These are phyloP conservation scores for Spinibarbus caldwelli DNA, from an alignment of 2,797 vertebrate genomes.

Conservation along the genomic window DNA sequence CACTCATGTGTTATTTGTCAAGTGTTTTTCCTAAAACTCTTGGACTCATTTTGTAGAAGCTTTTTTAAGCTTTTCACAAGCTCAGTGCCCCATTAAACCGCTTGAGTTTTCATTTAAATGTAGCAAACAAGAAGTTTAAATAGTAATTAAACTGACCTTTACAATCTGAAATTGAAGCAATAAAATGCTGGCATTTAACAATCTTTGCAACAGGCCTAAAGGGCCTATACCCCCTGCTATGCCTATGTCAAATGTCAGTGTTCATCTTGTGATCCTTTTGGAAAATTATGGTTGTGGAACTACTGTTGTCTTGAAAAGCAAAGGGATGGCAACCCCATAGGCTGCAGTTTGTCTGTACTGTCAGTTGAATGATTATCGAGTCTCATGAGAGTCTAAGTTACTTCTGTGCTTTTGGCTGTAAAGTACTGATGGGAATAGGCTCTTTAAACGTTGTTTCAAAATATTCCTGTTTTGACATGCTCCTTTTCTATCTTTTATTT, in stretches of 20 bases:
- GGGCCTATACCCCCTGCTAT: not conserved
- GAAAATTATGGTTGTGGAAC: constrained; percentile 12
- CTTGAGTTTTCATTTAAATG: constrained; percentile 16
- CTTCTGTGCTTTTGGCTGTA: constrained; percentile 17
- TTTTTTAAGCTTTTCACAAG: not conserved
- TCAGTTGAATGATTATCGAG: constrained; percentile 29
- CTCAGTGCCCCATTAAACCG: not conserved
- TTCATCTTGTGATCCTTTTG: constrained; percentile 26
- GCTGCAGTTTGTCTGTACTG: constrained; percentile 27
- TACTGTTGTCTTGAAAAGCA: constrained; percentile 12
- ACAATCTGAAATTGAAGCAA: constrained; percentile 19
- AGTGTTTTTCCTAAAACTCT: not conserved
- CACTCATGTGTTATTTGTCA: not conserved
- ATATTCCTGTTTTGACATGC: not conserved
- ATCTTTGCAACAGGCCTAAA: constrained; percentile 22
- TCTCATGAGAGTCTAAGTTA: constrained; percentile 28
- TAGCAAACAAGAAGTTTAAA: constrained; percentile 28
- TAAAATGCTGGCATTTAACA: constrained; percentile 30
- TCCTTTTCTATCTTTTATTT: not conserved
- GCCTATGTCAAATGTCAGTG: constrained; percentile 16
- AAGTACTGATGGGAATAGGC: constrained; percentile 24
- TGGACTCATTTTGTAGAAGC: not conserved
- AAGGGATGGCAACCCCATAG: not conserved
- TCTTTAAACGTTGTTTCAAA: not conserved
- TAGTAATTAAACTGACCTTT: constrained; percentile 27